Percentiles rank a stretch among this genome's conserved stretches.
Conservation (phyloP, 2,113 vertebrate genomes). For the Bombycilla garrulus region DNA sequence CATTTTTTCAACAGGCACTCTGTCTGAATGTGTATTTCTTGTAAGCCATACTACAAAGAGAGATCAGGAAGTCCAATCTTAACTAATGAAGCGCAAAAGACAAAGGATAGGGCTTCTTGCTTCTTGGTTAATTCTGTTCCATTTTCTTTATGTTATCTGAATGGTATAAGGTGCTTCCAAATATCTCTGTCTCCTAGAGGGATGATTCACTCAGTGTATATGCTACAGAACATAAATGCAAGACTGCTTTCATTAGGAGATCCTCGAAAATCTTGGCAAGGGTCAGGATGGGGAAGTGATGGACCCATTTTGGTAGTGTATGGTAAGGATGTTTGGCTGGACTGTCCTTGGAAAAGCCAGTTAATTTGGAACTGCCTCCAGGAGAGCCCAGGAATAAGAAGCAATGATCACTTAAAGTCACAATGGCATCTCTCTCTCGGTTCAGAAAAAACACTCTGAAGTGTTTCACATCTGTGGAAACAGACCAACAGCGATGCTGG, state of each 20-base stretch:
- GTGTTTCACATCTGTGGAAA: background rate
- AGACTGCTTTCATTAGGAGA: background rate
- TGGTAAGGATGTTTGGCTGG: background rate
- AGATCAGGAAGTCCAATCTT: background rate
- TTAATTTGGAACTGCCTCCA: background rate
- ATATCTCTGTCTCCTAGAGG: background rate
- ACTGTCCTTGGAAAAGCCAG: background rate
- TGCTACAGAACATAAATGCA: background rate
- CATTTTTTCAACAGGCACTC: background rate
- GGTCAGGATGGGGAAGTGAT: background rate
- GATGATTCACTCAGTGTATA: background rate
- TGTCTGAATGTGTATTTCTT: background rate
- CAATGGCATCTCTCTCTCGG: accelerated
- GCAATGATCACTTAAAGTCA: background rate
- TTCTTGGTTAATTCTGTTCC: background rate
- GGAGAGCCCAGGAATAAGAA: background rate
- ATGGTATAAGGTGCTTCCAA: background rate
- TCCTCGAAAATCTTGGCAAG: background rate
- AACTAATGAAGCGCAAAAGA: background rate
- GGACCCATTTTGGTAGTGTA: background rate
- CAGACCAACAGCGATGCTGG: background rate
- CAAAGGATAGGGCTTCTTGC: background rate
- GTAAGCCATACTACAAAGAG: background rate
- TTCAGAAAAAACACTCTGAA: background rate
- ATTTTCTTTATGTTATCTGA: background rate